A percentile compares a stretch with the other conserved stretches of the same genome.
These are phyloP conservation scores for Scaptomyza pallida DNA, from an alignment of 1,140 invertebrate genomes.

Conservation along the genomic window DNA sequence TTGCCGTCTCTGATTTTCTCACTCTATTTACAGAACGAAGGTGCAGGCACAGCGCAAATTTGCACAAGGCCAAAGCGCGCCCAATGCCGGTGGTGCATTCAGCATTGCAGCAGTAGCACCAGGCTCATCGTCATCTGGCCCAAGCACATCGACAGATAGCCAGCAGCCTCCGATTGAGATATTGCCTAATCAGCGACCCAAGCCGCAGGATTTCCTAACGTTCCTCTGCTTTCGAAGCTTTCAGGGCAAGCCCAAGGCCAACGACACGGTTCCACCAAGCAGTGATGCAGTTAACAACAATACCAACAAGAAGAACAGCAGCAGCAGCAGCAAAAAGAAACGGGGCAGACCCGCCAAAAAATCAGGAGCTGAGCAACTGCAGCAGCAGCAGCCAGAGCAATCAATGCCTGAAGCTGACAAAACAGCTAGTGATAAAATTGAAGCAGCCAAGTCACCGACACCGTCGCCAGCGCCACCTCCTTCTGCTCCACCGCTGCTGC, in stretches of 20 bases:
- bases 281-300: conserved; percentile 19
- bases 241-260: conserved; percentile 74
- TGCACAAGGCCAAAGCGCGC: conserved; percentile 90
- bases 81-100: conserved; percentile 54
- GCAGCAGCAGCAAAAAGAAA: conserved; percentile 59
- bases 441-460: conserved; percentile 14
- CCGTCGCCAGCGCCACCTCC: conserved; percentile 7
- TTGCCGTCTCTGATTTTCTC: neutral
- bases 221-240: conserved; percentile 95
- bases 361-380: conserved; percentile 10
- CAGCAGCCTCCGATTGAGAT: conserved; percentile 85
- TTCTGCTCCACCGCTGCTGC: conserved; percentile 48
- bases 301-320: conserved; percentile 43
- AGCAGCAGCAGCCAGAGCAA: conserved; percentile 15
- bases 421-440: conserved; percentile 65
- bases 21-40: conserved; percentile 86
- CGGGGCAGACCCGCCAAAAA: conserved; percentile 65
- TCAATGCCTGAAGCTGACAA: conserved; percentile 14
- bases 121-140: conserved; percentile 62
- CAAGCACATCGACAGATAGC: conserved; percentile 84
- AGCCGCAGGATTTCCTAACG: conserved; percentile 95
- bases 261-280: conserved; percentile 33
- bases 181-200: conserved; percentile 89
- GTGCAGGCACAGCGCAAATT: conserved; percentile 96
- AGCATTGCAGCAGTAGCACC: conserved; percentile 48